These are phyloP conservation scores for Lepidochitona cinerea DNA, from an alignment of 2,888 invertebrate genomes.

Conservation along the genomic window DNA sequence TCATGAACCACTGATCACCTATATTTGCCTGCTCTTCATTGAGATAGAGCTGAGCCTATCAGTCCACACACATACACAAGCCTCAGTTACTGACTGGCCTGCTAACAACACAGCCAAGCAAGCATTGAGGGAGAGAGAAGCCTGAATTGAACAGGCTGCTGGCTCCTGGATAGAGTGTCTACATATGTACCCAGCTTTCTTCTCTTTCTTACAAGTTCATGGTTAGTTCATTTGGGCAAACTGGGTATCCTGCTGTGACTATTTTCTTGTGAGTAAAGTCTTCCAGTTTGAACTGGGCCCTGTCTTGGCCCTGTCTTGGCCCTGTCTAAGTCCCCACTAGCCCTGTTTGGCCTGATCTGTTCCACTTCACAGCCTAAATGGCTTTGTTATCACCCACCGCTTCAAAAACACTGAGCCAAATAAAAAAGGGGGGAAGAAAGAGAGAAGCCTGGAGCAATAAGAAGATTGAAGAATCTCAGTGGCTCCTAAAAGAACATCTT, in stretches of 20 bases:
- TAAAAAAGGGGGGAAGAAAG: too few relatives aligned
- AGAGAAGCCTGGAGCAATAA: too few relatives aligned
- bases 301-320: neutral
- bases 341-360: neutral
- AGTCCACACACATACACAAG: conserved; percentile 1
- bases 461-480: too few relatives aligned
- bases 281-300: too few relatives aligned
- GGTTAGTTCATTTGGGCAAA: neutral
- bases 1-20: neutral
- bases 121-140: too few relatives aligned
- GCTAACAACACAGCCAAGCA: too few relatives aligned
- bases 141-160: too few relatives aligned
- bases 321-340: neutral
- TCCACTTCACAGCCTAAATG: neutral
- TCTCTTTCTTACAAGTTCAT: neutral
- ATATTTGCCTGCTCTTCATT: neutral
- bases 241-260: too few relatives aligned
- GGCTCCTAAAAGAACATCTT: too few relatives aligned
- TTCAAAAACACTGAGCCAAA: neutral
- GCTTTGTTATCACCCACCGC: neutral
- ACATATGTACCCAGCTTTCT: neutral
- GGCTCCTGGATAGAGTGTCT: neutral
- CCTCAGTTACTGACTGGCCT: too few relatives aligned
- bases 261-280: too few relatives aligned
- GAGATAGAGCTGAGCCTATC: too few relatives aligned